phyloP scores from a whole-genome alignment of 2,888 invertebrate genomes.

The Agriopis marginaria region DNA sequence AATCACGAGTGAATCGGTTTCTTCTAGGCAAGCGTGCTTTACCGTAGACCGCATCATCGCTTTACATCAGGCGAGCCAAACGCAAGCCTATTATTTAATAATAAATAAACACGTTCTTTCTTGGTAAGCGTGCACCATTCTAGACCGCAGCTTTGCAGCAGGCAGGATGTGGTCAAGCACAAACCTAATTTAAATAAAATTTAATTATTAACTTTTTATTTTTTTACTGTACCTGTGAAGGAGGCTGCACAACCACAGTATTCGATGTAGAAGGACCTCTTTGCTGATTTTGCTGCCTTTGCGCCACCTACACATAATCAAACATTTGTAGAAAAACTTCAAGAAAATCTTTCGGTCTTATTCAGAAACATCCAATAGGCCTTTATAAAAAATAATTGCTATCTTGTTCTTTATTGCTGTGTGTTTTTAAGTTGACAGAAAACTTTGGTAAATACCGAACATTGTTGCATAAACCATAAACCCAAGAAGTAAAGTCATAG shows the following conservation, averaged over 20 bases:
- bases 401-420: too few relatives aligned
- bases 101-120: too few relatives aligned
- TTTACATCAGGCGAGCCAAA: too few relatives aligned
- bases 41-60: too few relatives aligned
- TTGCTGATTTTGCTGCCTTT: slow-evolving; percentile 82
- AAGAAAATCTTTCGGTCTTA: background rate
- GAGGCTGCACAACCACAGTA: slow-evolving; percentile 66
- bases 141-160: slow-evolving; percentile 58
- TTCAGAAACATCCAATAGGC: background rate
- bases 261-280: slow-evolving; percentile 58
- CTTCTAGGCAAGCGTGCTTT: too few relatives aligned
- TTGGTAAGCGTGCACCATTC: too few relatives aligned
- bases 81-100: too few relatives aligned
- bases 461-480: background rate
- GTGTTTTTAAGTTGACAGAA: background rate
- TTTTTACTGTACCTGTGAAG: slow-evolving; percentile 64
- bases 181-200: too few relatives aligned
- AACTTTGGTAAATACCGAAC: background rate
- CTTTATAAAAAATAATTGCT: background rate
- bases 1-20: too few relatives aligned
- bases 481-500: too few relatives aligned
- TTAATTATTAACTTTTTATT: too few relatives aligned
- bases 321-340: background rate
- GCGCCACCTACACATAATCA: slow-evolving; percentile 73
- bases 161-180: slow-evolving; percentile 27